Evolutionary conservation across 1,140 invertebrate species (phyloP).

Genomic region (Aethina tumida): DNA sequence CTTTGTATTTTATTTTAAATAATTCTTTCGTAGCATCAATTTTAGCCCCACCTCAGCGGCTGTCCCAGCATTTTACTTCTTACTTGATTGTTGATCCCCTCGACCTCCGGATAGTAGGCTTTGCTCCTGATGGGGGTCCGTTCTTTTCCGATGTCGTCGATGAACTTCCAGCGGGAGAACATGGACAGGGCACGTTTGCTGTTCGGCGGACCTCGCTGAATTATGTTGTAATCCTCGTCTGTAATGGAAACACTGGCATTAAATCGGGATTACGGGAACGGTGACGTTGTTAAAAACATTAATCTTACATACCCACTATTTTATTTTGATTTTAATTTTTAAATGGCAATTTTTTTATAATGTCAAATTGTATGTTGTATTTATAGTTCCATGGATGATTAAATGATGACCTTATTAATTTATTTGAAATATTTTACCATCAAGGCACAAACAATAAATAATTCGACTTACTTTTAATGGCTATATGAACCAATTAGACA

Average conservation of each 20-base stretch:
- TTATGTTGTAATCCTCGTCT: conserved; percentile 8
- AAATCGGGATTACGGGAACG: conserved; percentile 5
- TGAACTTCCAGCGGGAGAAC: conserved; percentile 27
- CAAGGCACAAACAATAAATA: too few species aligned
- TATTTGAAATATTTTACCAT: too few species aligned
- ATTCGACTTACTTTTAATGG: too few species aligned
- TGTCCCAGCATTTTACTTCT: conserved; percentile 23
- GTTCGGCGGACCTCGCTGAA: conserved; percentile 8
- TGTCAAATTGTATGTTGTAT: background rate
- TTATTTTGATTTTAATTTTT: background rate
- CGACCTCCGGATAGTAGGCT: conserved; percentile 11
- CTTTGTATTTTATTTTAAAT: too few species aligned
- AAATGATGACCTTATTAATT: conserved; percentile 1
- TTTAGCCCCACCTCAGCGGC: conserved; percentile 29
- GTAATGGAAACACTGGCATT: conserved; percentile 3
- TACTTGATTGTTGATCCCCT: conserved; percentile 13
- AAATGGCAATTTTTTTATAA: background rate
- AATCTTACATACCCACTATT: background rate
- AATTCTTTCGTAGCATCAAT: conserved; percentile 1
- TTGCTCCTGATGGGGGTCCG: conserved; percentile 26
- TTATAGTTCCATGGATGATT: background rate
- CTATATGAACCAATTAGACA: too few species aligned
- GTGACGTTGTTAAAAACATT: background rate
- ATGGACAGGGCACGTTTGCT: conserved; percentile 28
- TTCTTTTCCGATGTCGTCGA: conserved; percentile 28